Evolutionary conservation across 2,888 invertebrate genomes (phyloP).

Genomic region (Rhagophthalmus giganteus): DNA sequence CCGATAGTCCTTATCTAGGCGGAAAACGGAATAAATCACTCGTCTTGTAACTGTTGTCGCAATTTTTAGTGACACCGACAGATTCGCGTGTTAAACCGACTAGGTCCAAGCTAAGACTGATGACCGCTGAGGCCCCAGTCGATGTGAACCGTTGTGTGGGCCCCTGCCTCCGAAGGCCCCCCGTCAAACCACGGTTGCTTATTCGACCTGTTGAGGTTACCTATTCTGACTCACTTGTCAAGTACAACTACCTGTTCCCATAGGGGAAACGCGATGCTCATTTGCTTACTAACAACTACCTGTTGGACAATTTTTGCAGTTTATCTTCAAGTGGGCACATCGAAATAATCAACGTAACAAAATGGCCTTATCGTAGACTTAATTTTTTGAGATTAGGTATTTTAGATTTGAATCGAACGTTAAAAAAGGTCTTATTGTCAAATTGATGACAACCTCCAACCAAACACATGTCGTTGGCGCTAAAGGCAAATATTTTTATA

Average conservation of each 20-base stretch:
- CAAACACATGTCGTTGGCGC: background rate
- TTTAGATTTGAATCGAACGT: too few relatives aligned
- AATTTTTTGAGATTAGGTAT: too few relatives aligned
- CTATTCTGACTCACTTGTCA: conserved; percentile 51
- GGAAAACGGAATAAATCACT: too few relatives aligned
- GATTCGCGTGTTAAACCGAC: conserved; percentile 42
- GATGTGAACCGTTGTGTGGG: conserved; percentile 51
- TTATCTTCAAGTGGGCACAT: background rate
- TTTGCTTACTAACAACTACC: conserved; percentile 12
- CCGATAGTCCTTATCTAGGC: too few relatives aligned
- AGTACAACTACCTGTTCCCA: conserved; percentile 37
- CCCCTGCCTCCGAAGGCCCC: conserved; percentile 41
- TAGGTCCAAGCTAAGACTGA: conserved; percentile 54
- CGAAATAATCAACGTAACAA: too few relatives aligned
- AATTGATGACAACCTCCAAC: too few relatives aligned
- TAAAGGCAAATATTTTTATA: background rate
- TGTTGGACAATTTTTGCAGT: background rate
- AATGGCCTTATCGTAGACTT: too few relatives aligned
- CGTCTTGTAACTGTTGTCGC: conserved; percentile 21
- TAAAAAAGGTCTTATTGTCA: too few relatives aligned
- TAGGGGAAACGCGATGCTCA: conserved; percentile 18
- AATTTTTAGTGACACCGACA: conserved; percentile 23
- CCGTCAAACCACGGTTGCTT: conserved; percentile 38
- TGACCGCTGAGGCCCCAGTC: conserved; percentile 53
- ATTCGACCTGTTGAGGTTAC: conserved; percentile 50